A percentile compares a stretch with the other conserved stretches of the same genome.
Conservation (phyloP, 2,888 invertebrate species). For the Elmis aenea region DNA sequence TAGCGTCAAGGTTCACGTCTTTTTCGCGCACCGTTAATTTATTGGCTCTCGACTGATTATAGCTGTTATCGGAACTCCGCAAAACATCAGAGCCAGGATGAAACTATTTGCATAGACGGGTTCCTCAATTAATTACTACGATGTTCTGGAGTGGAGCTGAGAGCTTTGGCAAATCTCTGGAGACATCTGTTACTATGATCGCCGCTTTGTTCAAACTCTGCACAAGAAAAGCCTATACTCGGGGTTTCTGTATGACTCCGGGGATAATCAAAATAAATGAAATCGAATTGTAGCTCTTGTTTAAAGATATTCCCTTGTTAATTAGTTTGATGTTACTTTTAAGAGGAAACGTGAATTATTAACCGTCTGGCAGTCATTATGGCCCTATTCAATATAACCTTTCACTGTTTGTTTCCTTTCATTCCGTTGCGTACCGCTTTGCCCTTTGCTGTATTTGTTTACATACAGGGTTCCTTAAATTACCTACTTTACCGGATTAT, state of each 20-base stretch:
- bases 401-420: no score
- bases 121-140: conserved; percentile 25
- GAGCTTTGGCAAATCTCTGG: conserved; percentile 24
- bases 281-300: conserved; percentile 9
- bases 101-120: conserved; percentile 20
- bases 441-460: no score
- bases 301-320: conserved; percentile 9
- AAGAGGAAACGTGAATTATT: no score
- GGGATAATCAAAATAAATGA: conserved; percentile 10
- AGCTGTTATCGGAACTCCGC: conserved; percentile 17
- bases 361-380: no score
- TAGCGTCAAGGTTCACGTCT: conserved; percentile 8
- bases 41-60: conserved; percentile 16
- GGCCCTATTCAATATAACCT: no score
- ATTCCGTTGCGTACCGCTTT: no score
- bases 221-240: conserved; percentile 13
- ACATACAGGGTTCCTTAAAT: no score
- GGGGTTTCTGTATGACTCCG: conserved; percentile 13
- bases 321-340: conserved; percentile 9
- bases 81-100: conserved; percentile 16
- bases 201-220: conserved; percentile 18
- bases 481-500: no score
- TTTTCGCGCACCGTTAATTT: conserved; percentile 13
- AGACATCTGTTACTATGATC: conserved; percentile 29
- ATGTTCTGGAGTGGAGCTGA: conserved; percentile 23